Evolutionary conservation across 2,797 vertebrate genomes (phyloP).

Genomic region (Arrhamphus sclerolepis): DNA sequence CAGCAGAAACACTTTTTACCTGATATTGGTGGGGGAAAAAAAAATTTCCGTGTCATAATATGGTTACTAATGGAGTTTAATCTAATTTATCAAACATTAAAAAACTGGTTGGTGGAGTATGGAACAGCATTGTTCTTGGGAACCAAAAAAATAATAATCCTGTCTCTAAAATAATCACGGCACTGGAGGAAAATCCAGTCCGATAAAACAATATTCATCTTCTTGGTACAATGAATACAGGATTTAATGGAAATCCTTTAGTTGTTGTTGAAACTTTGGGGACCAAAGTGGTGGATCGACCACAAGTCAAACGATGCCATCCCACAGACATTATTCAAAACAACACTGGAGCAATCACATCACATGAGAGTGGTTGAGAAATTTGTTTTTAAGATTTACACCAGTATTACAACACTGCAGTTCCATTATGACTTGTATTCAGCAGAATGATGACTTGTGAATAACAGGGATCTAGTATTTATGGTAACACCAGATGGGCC

Average conservation of each 20-base stretch:
- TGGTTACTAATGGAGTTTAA: no score
- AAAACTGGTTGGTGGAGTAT: no score
- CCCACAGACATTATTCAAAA: background rate
- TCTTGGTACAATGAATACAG: constrained; percentile 4
- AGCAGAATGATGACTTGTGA: constrained; percentile 8
- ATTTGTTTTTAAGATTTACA: constrained; percentile 5
- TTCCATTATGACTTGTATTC: background rate
- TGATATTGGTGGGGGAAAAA: no score
- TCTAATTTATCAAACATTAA: no score
- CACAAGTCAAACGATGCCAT: background rate
- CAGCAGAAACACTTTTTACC: no score
- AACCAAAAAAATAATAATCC: no score
- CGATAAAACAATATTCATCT: background rate
- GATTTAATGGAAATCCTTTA: background rate
- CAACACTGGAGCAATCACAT: constrained; percentile 1
- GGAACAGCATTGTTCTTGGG: no score
- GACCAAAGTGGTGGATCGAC: background rate
- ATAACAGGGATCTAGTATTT: background rate
- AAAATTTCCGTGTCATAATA: no score
- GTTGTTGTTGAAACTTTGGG: constrained; percentile 3
- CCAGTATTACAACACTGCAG: no score
- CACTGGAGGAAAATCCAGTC: background rate
- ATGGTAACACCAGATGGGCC: background rate
- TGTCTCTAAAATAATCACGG: background rate
- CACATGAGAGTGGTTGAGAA: background rate